A percentile compares a stretch with the other conserved stretches of the same genome.
phyloP scores from a whole-genome alignment of 92 coral and sea anemone genomes.

The Siderastrea radians region DNA sequence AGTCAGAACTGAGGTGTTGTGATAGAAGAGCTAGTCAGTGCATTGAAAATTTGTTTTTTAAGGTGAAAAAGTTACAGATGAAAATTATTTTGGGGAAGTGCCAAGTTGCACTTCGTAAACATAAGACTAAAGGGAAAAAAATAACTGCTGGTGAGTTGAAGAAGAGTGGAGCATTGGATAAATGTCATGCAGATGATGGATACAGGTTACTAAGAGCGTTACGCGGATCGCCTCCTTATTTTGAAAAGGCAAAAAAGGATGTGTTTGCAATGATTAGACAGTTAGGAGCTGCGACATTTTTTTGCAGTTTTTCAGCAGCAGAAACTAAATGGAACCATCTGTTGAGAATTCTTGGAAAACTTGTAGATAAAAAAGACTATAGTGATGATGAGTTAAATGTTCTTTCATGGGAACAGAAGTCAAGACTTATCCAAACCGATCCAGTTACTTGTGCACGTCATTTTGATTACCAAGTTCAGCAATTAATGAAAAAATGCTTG shows the following conservation, averaged over 20 bases:
- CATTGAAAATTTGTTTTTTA: constrained; percentile 57
- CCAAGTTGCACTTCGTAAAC: constrained; percentile 58
- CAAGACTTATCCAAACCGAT: constrained; percentile 58
- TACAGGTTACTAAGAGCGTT: constrained; percentile 59
- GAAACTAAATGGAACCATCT: constrained; percentile 61
- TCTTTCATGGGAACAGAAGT: constrained; percentile 41
- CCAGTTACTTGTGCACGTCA: constrained; percentile 77
- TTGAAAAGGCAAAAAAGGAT: constrained; percentile 75
- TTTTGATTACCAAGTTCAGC: constrained; percentile 60
- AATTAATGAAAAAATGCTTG: constrained; percentile 40
- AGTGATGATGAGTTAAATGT: constrained; percentile 9
- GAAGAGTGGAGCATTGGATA: constrained; percentile 65
- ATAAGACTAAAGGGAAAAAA: constrained; percentile 38
- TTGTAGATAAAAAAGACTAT: constrained; percentile 19
- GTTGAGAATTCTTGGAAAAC: constrained; percentile 61
- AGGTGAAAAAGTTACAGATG: constrained; percentile 75
- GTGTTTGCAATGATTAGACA: constrained; percentile 78
- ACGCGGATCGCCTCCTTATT: constrained; percentile 65
- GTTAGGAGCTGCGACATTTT: constrained; percentile 68
- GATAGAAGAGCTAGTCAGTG: constrained; percentile 58
- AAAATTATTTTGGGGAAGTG: constrained; percentile 69
- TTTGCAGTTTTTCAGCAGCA: constrained; percentile 69
- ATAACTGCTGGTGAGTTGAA: constrained; percentile 75
- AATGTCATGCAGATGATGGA: constrained; percentile 56
- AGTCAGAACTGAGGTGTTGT: constrained; percentile 60